Base-by-base conservation (phyloP, 1,140 invertebrate genomes). In the Teleogryllus occipitalis region DNA sequence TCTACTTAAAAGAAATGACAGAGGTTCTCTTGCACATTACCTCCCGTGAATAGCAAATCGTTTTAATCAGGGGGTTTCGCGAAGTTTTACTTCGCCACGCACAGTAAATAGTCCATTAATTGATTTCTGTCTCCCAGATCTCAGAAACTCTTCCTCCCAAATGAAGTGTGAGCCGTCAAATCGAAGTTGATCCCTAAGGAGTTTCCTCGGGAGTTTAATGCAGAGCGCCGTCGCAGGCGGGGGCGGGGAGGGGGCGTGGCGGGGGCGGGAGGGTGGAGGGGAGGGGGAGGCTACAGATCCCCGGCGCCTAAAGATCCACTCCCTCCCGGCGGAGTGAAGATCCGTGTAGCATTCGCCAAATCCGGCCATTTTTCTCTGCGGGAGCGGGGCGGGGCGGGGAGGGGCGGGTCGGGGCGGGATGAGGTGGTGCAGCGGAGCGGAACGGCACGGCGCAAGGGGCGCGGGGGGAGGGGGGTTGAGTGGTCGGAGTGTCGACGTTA, bases 321-420 rank as follows among this genome's bases (percentile, higher is more conserved):
- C 54, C 54, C 2, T 2, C 54, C 54, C 0, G 54, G 10, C 54
- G 54, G 54, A 65, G 54, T 65, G 54, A 65, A 65, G 54, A 65
- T 65, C 54, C 54, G 54, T 65, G 54, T 65, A 65, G 54, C 54
- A 65, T 65, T 65, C 54, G 54, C 54, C 54, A 65, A 65, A 65
- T 65, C 54, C 54, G 54, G 54, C 54, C 54, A 65, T 65, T 65
- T 65, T 65, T 65, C 7, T 7, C 7, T 7, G 1, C 2, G 54
- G 2, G 10, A 7, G 54, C 54, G 54, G 54, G 54, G 54, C 18
- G 54, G 10, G n/a, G 54, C 54, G 54, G 54, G 54, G 54, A 2
- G 18, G 7, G 54, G 54, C 27, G 27, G 27, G 27, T 1, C 27
- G 27, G n/a, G n/a, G n/a, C n/a, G n/a, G n/a, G 27, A 39, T 39